Conservation (phyloP, 2,113 vertebrate species). For the Oceanites oceanicus region DNA sequence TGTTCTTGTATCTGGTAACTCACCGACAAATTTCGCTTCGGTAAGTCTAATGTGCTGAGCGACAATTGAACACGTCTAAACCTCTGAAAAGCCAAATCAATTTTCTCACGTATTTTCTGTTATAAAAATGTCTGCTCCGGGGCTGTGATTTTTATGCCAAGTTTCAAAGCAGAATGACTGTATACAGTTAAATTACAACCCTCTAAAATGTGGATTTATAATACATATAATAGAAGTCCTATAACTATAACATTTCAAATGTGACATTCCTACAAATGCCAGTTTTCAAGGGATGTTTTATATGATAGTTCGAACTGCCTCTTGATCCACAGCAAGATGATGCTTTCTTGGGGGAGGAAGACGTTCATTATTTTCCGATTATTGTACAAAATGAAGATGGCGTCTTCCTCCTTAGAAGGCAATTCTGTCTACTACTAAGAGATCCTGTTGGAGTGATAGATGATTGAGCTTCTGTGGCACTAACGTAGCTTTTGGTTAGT, state of each 20-base stretch:
- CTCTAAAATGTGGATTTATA: slow-evolving; percentile 11
- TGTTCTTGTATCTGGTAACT: neutral
- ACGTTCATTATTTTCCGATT: neutral
- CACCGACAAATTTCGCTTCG: neutral
- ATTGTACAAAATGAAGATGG: neutral
- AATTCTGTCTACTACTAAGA: neutral
- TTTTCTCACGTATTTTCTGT: slow-evolving; percentile 9
- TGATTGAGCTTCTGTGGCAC: neutral
- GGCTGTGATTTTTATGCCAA: slow-evolving; percentile 16
- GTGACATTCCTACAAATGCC: neutral
- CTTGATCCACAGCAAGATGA: neutral
- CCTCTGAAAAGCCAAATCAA: slow-evolving; percentile 11
- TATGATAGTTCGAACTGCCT: neutral
- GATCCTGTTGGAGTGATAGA: neutral
- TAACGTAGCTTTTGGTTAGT: neutral
- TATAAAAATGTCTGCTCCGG: slow-evolving; percentile 12
- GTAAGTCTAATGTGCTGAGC: neutral
- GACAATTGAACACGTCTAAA: neutral
- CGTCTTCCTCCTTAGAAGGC: neutral
- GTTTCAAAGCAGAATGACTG: neutral
- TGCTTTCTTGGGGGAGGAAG: neutral
- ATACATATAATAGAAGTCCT: neutral
- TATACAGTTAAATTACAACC: neutral
- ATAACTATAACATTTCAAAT: neutral
- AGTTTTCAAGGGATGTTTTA: neutral